Evolutionary conservation across 2,113 vertebrate genomes (phyloP), one percentile per base, ranked within the genome.

Genomic region (Sciurus niger): DNA sequence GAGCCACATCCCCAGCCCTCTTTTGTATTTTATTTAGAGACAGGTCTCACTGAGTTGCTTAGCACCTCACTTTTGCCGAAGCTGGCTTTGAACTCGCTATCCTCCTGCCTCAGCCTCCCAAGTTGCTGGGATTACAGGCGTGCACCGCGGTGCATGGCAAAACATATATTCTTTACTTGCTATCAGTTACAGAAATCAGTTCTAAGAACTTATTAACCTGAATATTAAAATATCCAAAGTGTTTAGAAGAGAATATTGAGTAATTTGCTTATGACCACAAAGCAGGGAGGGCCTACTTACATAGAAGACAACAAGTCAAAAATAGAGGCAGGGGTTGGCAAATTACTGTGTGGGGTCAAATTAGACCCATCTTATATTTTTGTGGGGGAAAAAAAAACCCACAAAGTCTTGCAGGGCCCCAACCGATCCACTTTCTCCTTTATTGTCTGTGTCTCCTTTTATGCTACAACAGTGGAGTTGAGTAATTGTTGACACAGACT

Each of bases 291-390:
- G 1, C 30, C 53, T 86, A 94, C 60, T 90, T 78, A 79, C 53
- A 84, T 34, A 58, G 63, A 87, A 67, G 12, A 93, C 91, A 97
- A 90, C 84, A 77, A 85, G 32, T 40, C 94, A 74, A 94, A 87
- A 2, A 43, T 18, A 67, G 2, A 76, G 12, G 60, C 17, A 77
- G 28, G 18, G 28, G 4, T 48, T 70, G 48, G 53, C 22, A 70
- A 67, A 46, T 30, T 53, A 34, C 17, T 65, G 24, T 9, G 48
- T 13, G 2, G 40, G 24, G 24, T n/a, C 72, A 72, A 63, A 72
- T 46, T 30, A 65, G 24, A 4, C 18, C 6, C 6, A 1, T 11
- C n/a, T 55, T 17, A 30, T 88, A 40, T 65, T 91, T 92, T 84
- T 89, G n/a, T 92, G 30, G 30, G 0, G 5, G n/a, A n/a, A n/a